phyloP scores from a whole-genome alignment of 2,113 vertebrate species.

The Elephantulus edwardii region DNA sequence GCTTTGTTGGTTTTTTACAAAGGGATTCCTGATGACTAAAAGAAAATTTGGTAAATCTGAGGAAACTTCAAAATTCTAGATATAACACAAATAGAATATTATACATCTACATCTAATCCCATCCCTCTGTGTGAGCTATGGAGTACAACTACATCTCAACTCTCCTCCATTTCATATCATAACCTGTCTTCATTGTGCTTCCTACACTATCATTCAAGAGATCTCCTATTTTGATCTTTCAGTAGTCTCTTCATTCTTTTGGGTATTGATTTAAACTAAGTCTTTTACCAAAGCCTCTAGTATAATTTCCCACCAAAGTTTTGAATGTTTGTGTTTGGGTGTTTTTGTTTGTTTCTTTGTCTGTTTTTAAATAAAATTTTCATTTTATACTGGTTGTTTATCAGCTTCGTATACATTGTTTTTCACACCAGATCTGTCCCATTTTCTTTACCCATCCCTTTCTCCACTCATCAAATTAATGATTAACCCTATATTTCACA shows the following conservation, averaged over 20 bases:
- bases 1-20: background rate
- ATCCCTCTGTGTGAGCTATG: fast-evolving
- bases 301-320: background rate
- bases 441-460: too few species aligned
- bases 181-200: background rate
- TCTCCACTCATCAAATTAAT: too few species aligned
- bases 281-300: background rate
- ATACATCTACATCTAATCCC: fast-evolving
- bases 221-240: background rate
- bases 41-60: background rate
- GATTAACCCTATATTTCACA: too few species aligned
- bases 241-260: background rate
- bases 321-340: too few species aligned
- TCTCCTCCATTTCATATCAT: background rate
- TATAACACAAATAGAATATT: background rate
- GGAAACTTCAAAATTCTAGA: background rate
- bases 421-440: too few species aligned
- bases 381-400: too few species aligned
- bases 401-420: too few species aligned
- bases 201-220: too few species aligned
- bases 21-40: too few species aligned
- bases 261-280: background rate
- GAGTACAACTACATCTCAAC: fast-evolving
- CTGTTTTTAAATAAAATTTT: too few species aligned
- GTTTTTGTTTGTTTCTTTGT: too few species aligned